A percentile compares a stretch with the other conserved stretches of the same genome.
Evolutionary conservation across 2,113 vertebrate species (phyloP).

Genomic region (Rhea pennata): DNA sequence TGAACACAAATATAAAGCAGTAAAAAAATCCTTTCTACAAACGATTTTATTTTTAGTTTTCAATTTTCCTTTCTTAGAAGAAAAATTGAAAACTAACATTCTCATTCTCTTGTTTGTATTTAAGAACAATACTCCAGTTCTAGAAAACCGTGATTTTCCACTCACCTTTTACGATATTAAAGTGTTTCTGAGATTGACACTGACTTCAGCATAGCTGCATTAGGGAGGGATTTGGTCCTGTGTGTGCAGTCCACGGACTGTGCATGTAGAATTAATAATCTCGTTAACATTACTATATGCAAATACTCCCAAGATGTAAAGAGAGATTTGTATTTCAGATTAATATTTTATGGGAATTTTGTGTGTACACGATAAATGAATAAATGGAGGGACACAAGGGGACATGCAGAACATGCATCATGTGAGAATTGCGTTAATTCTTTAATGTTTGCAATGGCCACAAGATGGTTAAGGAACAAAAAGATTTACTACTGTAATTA

Average conservation of each 20-base stretch:
- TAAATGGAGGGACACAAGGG: slow-evolving; percentile 64
- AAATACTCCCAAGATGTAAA: slow-evolving; percentile 54
- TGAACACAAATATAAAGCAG: background rate
- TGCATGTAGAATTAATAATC: slow-evolving; percentile 65
- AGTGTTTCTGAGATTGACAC: background rate
- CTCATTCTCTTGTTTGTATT: background rate
- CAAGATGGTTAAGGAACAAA: slow-evolving; percentile 54
- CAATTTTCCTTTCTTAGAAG: background rate
- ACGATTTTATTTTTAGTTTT: background rate
- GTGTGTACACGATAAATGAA: slow-evolving; percentile 64
- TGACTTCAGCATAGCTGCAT: background rate
- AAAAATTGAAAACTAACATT: background rate
- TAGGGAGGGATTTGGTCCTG: background rate
- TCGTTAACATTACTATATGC: slow-evolving; percentile 60
- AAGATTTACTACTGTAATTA: slow-evolving; percentile 67
- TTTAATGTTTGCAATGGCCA: slow-evolving; percentile 60
- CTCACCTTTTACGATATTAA: background rate
- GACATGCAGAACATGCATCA: slow-evolving; percentile 45
- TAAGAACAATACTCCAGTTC: background rate
- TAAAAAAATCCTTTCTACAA: background rate
- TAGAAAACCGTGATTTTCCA: background rate
- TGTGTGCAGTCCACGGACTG: slow-evolving; percentile 15
- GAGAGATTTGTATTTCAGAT: slow-evolving; percentile 66
- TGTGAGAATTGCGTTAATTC: slow-evolving; percentile 60
- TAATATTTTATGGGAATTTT: slow-evolving; percentile 68